A percentile compares a stretch with the other conserved stretches of the same genome.
Conservation (phyloP, 2,888 invertebrate genomes). For the Xanthostigma xanthostigma region DNA sequence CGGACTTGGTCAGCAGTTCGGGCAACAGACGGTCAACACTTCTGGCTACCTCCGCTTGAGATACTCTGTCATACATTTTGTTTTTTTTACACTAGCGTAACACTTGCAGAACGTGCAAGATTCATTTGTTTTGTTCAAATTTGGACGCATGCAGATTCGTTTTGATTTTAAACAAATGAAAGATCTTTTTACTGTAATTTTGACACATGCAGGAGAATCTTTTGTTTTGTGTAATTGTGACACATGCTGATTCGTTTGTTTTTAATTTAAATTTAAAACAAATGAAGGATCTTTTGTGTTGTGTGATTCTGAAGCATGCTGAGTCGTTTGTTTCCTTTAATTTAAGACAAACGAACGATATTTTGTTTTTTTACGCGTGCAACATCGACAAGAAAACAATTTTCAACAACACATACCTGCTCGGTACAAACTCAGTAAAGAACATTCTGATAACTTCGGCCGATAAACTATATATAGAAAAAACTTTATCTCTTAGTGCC, state of each 20-base stretch:
- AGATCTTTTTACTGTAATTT: too few species aligned
- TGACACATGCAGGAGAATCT: too few species aligned
- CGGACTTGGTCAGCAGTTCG: slow-evolving; percentile 69
- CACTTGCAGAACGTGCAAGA: neutral
- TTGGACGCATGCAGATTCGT: too few species aligned
- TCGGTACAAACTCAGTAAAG: slow-evolving; percentile 72
- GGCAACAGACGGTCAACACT: slow-evolving; percentile 73
- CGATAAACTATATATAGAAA: slow-evolving; percentile 73
- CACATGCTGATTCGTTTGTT: too few species aligned
- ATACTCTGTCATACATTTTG: slow-evolving; percentile 41
- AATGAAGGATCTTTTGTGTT: too few species aligned
- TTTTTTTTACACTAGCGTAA: slow-evolving; percentile 2
- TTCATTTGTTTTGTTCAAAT: neutral
- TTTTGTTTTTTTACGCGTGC: too few species aligned
- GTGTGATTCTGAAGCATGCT: too few species aligned
- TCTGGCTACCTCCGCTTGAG: slow-evolving; percentile 65
- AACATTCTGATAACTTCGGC: slow-evolving; percentile 67
- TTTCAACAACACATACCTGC: slow-evolving; percentile 35
- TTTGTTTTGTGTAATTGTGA: too few species aligned
- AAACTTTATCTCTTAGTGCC: slow-evolving; percentile 73
- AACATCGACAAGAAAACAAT: neutral
- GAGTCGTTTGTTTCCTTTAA: too few species aligned
- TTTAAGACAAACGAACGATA: too few species aligned
- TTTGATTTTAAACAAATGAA: too few species aligned
- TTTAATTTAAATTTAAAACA: too few species aligned